Base-by-base conservation (phyloP, 2,113 vertebrate genomes). In the Hemibagrus wyckioides region DNA sequence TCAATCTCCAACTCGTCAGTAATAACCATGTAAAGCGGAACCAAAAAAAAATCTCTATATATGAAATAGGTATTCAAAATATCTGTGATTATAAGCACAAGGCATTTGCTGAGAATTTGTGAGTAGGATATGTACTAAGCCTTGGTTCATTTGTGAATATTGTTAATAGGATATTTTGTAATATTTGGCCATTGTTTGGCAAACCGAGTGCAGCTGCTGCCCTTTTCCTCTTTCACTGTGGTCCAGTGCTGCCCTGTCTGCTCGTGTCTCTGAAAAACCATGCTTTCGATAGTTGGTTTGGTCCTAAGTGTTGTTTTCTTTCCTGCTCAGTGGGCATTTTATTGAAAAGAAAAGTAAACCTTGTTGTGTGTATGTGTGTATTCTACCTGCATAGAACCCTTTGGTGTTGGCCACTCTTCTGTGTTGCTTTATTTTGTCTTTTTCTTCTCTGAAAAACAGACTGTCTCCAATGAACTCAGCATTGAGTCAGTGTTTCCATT, bases 141-240 rank as follows among this genome's bases (percentile, higher is more conserved):
- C 93, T 80, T 71, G 88, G 91, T 91, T 94, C 90, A 44, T 92
- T 92, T 95, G 94, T 95, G 94, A 95, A 95, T 95, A 95, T 93
- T 95, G 94, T 95, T 94, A 92, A 95, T 95, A 95, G 94, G 92
- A 93, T 95, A 94, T 96, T 96, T 96, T 96, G 95, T 95, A 95
- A 95, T 95, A 95, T 95, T 94, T 94, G 92, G 94, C 93, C 95
- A 95, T 94, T 81, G 93, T 94, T 79, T 94, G 95, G 94, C 94
- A 93, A 93, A 94, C 92, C 92, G 92, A 94, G 95, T 94, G 94
- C 94, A 94, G 92, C 94, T 93, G 93, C 94, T 63, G 21, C 80
- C 86, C 83, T 91, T 81, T 75, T 86, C 69, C 75, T 86, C 86
- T 89, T 80, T 89, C 76, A 90, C 93, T 91, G 93, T 94, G 89